phyloP scores from a whole-genome alignment of 2,113 vertebrate genomes.

The Hypomesus transpacificus region DNA sequence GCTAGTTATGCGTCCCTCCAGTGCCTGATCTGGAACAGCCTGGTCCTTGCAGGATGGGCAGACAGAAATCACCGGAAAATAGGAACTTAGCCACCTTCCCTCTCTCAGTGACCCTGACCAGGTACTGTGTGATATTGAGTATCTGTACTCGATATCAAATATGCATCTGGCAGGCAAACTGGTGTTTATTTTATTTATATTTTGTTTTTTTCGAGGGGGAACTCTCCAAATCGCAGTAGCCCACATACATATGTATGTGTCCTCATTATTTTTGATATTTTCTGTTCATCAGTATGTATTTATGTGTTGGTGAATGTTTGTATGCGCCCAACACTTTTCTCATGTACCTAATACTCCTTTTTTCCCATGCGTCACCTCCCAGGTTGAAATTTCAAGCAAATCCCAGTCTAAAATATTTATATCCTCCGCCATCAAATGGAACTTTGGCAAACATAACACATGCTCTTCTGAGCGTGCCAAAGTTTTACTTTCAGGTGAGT shows the following conservation, averaged over 20 bases:
- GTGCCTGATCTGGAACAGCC: too few species aligned
- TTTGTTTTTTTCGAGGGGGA: neutral
- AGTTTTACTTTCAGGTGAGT: conserved; percentile 95
- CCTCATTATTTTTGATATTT: conserved; percentile 33
- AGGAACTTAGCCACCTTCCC: conserved; percentile 24
- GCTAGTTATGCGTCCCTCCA: too few species aligned
- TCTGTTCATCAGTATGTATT: conserved; percentile 16
- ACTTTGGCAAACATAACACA: conserved; percentile 92
- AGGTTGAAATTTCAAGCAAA: conserved; percentile 91
- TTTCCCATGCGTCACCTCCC: conserved; percentile 7
- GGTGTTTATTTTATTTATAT: conserved; percentile 33
- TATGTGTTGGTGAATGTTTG: conserved; percentile 16
- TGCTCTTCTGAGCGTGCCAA: conserved; percentile 89
- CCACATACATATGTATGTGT: conserved; percentile 25
- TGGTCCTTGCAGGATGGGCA: conserved; percentile 13
- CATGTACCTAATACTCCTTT: neutral
- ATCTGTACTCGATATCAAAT: too few species aligned
- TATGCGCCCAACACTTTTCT: neutral
- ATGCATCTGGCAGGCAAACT: conserved; percentile 6
- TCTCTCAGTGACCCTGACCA: conserved; percentile 45
- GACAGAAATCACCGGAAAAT: conserved; percentile 17
- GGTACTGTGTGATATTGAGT: conserved; percentile 21
- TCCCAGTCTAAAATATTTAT: conserved; percentile 93
- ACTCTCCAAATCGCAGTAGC: conserved; percentile 15
- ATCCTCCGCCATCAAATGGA: conserved; percentile 88